A percentile compares a stretch with the other conserved stretches of the same genome.
These are phyloP conservation scores for Pangasius mekongensis DNA, from an alignment of 2,797 vertebrate species.

Conservation along the genomic window DNA sequence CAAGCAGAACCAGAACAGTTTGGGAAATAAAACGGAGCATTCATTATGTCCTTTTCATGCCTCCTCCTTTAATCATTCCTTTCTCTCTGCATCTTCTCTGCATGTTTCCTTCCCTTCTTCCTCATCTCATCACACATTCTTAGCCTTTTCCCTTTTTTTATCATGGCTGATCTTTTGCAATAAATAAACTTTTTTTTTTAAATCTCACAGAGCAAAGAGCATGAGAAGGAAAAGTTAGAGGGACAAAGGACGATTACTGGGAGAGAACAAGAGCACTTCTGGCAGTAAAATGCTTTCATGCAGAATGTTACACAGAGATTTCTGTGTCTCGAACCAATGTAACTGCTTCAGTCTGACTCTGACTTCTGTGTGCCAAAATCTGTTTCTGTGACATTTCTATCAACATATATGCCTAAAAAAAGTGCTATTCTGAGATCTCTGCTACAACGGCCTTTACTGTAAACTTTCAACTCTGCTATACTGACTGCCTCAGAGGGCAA, in stretches of 20 bases:
- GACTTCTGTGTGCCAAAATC: slow-evolving; percentile 13
- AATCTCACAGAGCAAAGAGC: slow-evolving; percentile 34
- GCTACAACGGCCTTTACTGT: not conserved
- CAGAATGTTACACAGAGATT: slow-evolving; percentile 24
- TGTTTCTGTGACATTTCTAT: slow-evolving; percentile 33
- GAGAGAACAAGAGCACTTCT: slow-evolving; percentile 15
- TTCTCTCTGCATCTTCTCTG: slow-evolving; percentile 26
- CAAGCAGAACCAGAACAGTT: slow-evolving; percentile 70
- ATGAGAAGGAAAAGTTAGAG: slow-evolving; percentile 40
- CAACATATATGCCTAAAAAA: not conserved
- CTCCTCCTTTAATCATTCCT: slow-evolving; percentile 35
- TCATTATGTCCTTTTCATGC: slow-evolving; percentile 33
- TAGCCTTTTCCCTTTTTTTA: not conserved
- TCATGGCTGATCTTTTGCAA: slow-evolving; percentile 19
- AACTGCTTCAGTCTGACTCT: slow-evolving; percentile 13
- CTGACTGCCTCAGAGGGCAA: not conserved
- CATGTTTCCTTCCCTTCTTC: not conserved
- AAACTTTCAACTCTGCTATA: not conserved
- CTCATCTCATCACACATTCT: slow-evolving; percentile 30
- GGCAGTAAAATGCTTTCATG: slow-evolving; percentile 12
- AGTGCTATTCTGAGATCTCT: not conserved
- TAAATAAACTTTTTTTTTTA: slow-evolving; percentile 22
- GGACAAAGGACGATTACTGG: slow-evolving; percentile 46
- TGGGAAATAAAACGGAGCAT: slow-evolving; percentile 55
- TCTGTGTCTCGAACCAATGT: slow-evolving; percentile 16